Conservation (phyloP, 2,113 vertebrate species). For the Grammomys dolichurus region DNA sequence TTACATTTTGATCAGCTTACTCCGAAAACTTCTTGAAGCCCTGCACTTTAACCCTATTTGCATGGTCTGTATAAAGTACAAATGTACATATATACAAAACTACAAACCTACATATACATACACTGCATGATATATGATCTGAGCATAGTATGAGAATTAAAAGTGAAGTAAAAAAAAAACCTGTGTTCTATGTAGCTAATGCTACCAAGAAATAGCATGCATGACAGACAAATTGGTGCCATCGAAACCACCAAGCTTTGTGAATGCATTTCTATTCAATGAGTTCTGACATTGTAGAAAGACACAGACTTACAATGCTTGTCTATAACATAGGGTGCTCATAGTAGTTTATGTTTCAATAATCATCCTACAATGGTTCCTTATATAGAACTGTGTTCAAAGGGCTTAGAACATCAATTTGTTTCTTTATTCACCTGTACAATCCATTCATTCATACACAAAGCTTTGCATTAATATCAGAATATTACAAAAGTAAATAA, state of each 20-base stretch:
- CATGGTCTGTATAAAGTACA: not conserved
- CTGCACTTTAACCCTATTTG: not conserved
- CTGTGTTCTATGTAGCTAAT: not conserved
- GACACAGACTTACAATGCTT: not conserved
- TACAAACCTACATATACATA: not conserved
- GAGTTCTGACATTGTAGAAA: not conserved
- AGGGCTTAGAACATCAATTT: not conserved
- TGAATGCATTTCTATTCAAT: not conserved
- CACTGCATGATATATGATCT: not conserved
- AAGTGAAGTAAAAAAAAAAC: not conserved
- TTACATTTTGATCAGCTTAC: not conserved
- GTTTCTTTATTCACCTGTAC: not conserved
- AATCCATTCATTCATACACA: not conserved
- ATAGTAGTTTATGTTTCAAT: not conserved
- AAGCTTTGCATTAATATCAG: not conserved
- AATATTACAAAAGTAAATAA: not conserved
- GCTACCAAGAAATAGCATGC: not conserved
- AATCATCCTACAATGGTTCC: not conserved
- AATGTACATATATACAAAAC: not conserved
- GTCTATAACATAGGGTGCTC: not conserved
- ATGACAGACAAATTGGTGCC: not conserved
- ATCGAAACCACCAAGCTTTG: not conserved
- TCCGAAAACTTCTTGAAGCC: not conserved
- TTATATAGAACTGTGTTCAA: slow-evolving; percentile 8
- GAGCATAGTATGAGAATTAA: not conserved